A percentile compares a stretch with the other conserved stretches of the same genome.
phyloP scores from a whole-genome alignment of 1,140 invertebrate genomes.

The Triops cancriformis region DNA sequence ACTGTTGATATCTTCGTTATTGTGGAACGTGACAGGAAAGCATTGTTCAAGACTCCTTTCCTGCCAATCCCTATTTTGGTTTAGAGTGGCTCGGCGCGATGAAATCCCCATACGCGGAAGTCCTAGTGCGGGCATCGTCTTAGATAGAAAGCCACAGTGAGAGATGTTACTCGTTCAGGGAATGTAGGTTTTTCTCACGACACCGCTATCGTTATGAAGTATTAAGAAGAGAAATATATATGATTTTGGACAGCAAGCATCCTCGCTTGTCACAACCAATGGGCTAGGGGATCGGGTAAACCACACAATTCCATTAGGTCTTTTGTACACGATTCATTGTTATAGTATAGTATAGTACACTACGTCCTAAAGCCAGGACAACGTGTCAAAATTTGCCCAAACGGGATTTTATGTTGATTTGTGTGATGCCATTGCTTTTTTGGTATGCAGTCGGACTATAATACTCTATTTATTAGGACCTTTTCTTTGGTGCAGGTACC shows the following conservation, averaged over 20 bases:
- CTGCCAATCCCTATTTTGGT: not conserved
- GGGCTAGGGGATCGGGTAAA: not conserved
- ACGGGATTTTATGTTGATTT: not conserved
- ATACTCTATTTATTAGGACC: too few species aligned
- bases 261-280: not conserved
- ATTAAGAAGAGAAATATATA: slow-evolving; percentile 5
- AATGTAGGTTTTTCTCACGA: not conserved
- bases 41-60: not conserved
- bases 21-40: not conserved
- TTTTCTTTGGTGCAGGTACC: too few species aligned
- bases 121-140: not conserved
- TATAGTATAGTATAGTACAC: not conserved
- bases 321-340: not conserved
- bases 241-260: not conserved
- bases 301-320: not conserved
- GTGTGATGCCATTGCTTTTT: too few species aligned
- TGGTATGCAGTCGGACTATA: too few species aligned
- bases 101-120: not conserved
- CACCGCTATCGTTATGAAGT: not conserved
- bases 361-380: not conserved
- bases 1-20: not conserved
- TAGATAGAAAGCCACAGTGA: too few species aligned
- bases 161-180: not conserved
- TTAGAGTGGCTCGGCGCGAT: not conserved
- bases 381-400: not conserved